Conservation (phyloP, 2,888 invertebrate species). For the Ormia ochracea region DNA sequence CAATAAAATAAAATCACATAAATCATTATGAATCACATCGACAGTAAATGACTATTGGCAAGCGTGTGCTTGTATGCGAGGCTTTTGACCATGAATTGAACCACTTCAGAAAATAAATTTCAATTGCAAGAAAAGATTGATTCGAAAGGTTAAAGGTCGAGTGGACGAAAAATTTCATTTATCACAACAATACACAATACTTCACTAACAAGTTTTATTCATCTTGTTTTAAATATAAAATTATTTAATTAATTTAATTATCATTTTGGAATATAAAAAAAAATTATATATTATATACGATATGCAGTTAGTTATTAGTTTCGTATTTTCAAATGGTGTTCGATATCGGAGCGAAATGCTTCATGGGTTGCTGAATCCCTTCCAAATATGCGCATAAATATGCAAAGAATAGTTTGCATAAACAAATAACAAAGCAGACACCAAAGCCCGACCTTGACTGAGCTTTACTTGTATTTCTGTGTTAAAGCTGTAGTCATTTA, state of each 20-base stretch:
- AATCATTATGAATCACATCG: not conserved
- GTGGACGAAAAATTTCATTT: too few relatives aligned
- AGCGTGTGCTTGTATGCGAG: not conserved
- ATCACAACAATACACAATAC: too few relatives aligned
- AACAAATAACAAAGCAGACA: not conserved
- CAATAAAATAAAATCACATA: not conserved
- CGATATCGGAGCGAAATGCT: not conserved
- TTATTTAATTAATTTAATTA: too few relatives aligned
- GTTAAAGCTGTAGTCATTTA: conserved; percentile 9
- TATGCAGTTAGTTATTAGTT: not conserved
- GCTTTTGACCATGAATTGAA: conserved; percentile 32
- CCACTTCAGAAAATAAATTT: too few relatives aligned
- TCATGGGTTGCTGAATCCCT: not conserved
- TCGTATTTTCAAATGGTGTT: not conserved
- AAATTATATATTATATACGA: too few relatives aligned
- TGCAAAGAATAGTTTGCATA: not conserved
- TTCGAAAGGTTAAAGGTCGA: too few relatives aligned
- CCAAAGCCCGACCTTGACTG: conserved; percentile 33
- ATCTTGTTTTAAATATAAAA: too few relatives aligned
- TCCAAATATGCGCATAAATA: not conserved
- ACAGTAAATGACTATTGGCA: conserved; percentile 32
- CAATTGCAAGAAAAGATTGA: too few relatives aligned
- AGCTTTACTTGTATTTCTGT: not conserved
- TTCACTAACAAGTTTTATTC: too few relatives aligned
- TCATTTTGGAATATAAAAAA: too few relatives aligned